phyloP scores from a whole-genome alignment of 1,140 invertebrate genomes.

The Ectropis grisescens region DNA sequence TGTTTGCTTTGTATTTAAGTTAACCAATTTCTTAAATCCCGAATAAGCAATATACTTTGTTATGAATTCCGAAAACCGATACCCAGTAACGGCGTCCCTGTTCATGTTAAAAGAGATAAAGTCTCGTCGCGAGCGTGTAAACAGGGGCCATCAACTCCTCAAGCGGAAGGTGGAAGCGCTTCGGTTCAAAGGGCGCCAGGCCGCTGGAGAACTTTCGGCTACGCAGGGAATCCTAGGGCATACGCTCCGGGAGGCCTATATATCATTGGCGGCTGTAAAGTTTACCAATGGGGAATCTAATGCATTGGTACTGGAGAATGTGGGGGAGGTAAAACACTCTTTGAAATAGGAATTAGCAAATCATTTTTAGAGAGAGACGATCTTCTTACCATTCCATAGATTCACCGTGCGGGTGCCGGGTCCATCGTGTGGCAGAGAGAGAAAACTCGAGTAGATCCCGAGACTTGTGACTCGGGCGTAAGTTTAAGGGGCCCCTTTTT shows the following conservation, averaged over 20 bases:
- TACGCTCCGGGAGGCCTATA: slow-evolving; percentile 98
- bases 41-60: no score
- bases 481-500: no score
- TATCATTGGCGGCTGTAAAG: slow-evolving; percentile 98
- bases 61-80: slow-evolving; percentile 56
- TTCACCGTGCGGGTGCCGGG: no score
- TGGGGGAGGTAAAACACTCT: slow-evolving; percentile 84
- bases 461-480: no score
- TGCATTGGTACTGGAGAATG: slow-evolving; percentile 97
- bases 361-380: no score
- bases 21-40: no score
- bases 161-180: slow-evolving; percentile 99
- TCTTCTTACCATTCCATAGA: no score
- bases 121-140: slow-evolving; percentile 92
- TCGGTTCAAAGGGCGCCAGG: slow-evolving; percentile 94
- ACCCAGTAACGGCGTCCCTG: slow-evolving; percentile 48
- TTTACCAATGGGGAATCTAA: slow-evolving; percentile 98
- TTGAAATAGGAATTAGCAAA: no score
- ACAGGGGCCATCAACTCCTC: slow-evolving; percentile 96
- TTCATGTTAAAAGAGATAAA: slow-evolving; percentile 76
- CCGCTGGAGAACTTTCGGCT: slow-evolving; percentile 83
- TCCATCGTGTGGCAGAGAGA: no score
- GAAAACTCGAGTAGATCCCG: no score
- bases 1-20: no score
- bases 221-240: slow-evolving; percentile 98